Base-by-base conservation (phyloP, 2,113 vertebrate species). In the Maccullochella peelii region DNA sequence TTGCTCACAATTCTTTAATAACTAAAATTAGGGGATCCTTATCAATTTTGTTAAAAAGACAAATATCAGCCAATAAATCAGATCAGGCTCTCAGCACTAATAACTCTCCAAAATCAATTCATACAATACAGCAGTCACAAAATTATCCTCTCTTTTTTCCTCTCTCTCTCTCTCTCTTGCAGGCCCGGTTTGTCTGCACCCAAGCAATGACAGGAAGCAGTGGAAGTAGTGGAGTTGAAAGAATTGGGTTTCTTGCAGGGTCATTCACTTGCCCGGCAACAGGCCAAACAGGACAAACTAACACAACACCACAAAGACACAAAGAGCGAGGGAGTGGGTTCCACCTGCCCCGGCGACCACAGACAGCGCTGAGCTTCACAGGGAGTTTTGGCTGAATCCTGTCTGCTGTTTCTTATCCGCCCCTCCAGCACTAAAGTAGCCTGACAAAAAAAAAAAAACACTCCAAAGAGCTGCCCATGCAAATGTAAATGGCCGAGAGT, bases 211-310 rank as follows among this genome's bases (percentile, higher is more conserved):
- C 89, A 87, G 88, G 82, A 91, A 89, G 76, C 54, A 65, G 38
- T 68, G 69, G 75, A 87, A 80, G 68, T n/a, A 61, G 50, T n/a
- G 36, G 63, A 85, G 54, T 33, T 69, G 40, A 83, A 85, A 85
- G 72, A 88, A 68, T 20, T 14, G 38, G 38, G 27, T 38, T 80
- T 83, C 69, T 75, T 69, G 52, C 86, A 52, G 73, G 71, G 77
- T 88, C 82, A 55, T 61, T 85, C 71, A 30, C 55, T 84, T 25
- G 57, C 61, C 77, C 86, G 82, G 89, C 85, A 88, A 81, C 77
- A 33, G 40, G 71, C 84, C 88, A 78, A 87, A 86, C 80, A 82
- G 77, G 82, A 82, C 72, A 67, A 75, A 75, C 68, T 65, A 76
- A 90, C 68, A 87, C 49, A 69, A 54, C 69, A 49, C 27, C 61